Percentiles rank a stretch among this genome's conserved stretches.
phyloP scores from a whole-genome alignment of 2,113 vertebrate species.

The Gnathonemus echidnorhynchus region DNA sequence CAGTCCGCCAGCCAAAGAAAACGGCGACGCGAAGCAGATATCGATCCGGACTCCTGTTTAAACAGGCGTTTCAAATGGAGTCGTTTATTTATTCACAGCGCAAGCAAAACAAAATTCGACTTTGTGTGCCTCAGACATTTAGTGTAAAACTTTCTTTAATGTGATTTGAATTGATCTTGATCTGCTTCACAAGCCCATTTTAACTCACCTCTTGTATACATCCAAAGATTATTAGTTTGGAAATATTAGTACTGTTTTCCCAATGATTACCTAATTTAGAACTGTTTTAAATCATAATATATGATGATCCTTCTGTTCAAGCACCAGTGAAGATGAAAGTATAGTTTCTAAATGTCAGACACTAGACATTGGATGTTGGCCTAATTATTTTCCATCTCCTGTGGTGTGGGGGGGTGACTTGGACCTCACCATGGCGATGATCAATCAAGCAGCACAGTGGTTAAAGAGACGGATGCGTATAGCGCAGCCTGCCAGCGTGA shows the following conservation, averaged over 20 bases:
- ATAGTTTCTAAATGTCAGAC: background rate
- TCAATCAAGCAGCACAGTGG: background rate
- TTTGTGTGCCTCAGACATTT: background rate
- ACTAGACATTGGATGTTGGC: background rate
- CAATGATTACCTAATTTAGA: background rate
- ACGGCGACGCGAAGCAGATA: background rate
- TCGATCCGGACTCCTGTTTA: slow-evolving; percentile 1
- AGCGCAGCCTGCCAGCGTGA: background rate
- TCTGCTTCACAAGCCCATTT: background rate
- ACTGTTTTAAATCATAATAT: background rate
- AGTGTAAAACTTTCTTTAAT: slow-evolving; percentile 4
- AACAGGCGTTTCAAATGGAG: background rate
- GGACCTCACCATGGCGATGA: background rate
- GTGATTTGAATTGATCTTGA: slow-evolving; percentile 3
- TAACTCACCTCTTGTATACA: background rate
- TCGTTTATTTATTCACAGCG: background rate
- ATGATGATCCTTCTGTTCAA: background rate
- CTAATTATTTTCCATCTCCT: background rate
- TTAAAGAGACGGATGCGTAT: background rate
- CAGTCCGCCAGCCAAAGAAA: background rate
- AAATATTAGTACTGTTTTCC: background rate
- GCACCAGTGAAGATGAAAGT: background rate
- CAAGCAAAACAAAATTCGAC: background rate
- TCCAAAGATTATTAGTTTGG: background rate
- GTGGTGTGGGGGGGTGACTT: background rate